Conservation (phyloP, 2,113 vertebrate species). For the Eidolon helvum region DNA sequence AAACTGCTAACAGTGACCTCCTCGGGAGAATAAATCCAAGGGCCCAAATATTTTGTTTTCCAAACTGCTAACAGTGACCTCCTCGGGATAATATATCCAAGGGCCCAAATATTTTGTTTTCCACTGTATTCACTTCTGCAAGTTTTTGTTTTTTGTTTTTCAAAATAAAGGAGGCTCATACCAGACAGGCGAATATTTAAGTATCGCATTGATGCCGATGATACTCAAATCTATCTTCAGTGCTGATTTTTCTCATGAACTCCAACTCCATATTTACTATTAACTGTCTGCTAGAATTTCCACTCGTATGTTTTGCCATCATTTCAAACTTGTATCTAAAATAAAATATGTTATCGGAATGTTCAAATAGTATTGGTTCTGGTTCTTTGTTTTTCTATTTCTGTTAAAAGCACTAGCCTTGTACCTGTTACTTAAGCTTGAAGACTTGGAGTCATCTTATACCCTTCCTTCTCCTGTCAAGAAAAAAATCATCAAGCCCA, state of each 20-base stretch:
- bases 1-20: constrained; percentile 40
- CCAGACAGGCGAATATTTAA: constrained; percentile 23
- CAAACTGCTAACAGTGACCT: constrained; percentile 39
- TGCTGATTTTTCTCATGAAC: neutral
- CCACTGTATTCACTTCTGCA: neutral
- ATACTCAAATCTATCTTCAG: constrained; percentile 22
- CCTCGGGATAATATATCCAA: constrained; percentile 5
- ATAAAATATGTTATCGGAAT: constrained; percentile 21
- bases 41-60: constrained; percentile 29
- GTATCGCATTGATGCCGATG: neutral
- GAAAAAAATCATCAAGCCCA: neutral
- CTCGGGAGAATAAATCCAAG: constrained; percentile 5
- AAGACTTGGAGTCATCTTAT: neutral
- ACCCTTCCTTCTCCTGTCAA: neutral
- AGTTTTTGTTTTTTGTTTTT: constrained; percentile 19
- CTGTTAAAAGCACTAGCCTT: neutral
- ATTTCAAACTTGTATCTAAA: constrained; percentile 31
- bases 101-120: constrained; percentile 23
- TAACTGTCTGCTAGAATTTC: constrained; percentile 6
- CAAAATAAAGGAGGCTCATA: neutral
- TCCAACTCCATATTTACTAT: neutral
- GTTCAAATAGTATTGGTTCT: neutral
- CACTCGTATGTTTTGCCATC: neutral
- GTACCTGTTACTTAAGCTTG: neutral
- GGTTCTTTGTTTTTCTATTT: neutral